phyloP scores from a whole-genome alignment of 2,888 invertebrate genomes.

The Pyrrhia umbra region DNA sequence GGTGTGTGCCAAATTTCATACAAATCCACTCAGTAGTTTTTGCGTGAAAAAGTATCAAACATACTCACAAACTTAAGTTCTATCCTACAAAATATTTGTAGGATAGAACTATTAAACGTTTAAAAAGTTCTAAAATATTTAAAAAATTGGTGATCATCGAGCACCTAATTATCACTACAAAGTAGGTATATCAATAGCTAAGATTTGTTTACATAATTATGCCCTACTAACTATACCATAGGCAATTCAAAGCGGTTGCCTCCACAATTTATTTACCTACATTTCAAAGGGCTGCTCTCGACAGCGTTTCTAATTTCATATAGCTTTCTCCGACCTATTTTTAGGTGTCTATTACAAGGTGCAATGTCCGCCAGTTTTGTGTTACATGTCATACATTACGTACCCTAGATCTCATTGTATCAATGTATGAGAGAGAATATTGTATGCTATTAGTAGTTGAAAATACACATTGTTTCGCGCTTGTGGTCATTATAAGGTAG shows the following conservation, averaged over 20 bases:
- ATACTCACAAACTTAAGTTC: too few species aligned
- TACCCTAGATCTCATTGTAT: constrained; percentile 16
- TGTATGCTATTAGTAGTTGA: background rate
- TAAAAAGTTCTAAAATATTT: background rate
- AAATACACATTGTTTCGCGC: too few species aligned
- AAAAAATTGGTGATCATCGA: too few species aligned
- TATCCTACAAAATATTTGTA: too few species aligned
- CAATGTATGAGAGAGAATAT: background rate
- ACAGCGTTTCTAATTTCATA: constrained; percentile 74
- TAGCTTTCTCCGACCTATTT: constrained; percentile 81
- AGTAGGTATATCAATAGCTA: background rate
- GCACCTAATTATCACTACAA: background rate
- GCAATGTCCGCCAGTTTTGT: constrained; percentile 61
- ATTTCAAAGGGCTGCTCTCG: constrained; percentile 67
- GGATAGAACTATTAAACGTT: too few species aligned
- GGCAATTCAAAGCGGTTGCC: constrained; percentile 34
- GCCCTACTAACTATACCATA: constrained; percentile 19
- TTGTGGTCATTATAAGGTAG: too few species aligned
- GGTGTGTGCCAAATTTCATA: too few species aligned
- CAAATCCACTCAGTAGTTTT: too few species aligned
- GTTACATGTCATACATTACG: constrained; percentile 48
- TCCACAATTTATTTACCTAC: constrained; percentile 47
- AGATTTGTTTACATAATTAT: constrained; percentile 21
- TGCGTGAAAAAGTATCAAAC: too few species aligned
- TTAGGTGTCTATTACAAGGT: constrained; percentile 75